Conservation (phyloP, 2,888 invertebrate species). For the Abscondita cerata region DNA sequence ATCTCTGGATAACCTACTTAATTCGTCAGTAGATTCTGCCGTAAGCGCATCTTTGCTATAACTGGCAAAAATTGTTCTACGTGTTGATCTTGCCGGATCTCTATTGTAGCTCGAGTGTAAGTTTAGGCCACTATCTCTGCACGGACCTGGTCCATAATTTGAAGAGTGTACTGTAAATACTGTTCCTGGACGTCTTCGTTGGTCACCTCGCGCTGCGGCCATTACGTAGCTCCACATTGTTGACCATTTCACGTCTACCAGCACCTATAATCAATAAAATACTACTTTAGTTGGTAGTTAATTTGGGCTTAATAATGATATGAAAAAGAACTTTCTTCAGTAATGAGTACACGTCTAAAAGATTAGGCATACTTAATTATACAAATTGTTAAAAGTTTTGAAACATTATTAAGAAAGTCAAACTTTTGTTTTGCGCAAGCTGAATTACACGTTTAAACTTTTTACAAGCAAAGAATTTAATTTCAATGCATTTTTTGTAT, state of each 20-base stretch:
- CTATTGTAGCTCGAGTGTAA: slow-evolving; percentile 20
- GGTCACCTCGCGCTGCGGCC: slow-evolving; percentile 73
- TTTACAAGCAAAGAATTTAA: too few species aligned
- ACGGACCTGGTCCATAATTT: slow-evolving; percentile 52
- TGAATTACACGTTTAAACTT: too few species aligned
- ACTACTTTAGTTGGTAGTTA: background rate
- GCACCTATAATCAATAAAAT: slow-evolving; percentile 16
- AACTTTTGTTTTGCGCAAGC: too few species aligned
- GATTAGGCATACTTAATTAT: too few species aligned
- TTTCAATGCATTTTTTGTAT: too few species aligned
- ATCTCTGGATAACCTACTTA: slow-evolving; percentile 48
- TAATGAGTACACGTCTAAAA: too few species aligned
- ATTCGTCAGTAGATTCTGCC: slow-evolving; percentile 27
- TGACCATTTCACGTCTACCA: slow-evolving; percentile 50
- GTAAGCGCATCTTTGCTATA: slow-evolving; percentile 30
- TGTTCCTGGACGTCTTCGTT: slow-evolving; percentile 57
- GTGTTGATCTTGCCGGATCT: slow-evolving; percentile 13
- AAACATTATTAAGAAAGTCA: too few species aligned
- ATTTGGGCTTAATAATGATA: background rate
- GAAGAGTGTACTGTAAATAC: slow-evolving; percentile 54
- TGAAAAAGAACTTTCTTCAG: too few species aligned
- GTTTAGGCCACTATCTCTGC: slow-evolving; percentile 45
- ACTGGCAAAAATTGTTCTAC: slow-evolving; percentile 27
- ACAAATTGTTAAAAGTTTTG: too few species aligned
- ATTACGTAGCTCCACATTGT: slow-evolving; percentile 78